Conservation (phyloP, 2,888 invertebrate genomes). For the Bombylius discolor region DNA sequence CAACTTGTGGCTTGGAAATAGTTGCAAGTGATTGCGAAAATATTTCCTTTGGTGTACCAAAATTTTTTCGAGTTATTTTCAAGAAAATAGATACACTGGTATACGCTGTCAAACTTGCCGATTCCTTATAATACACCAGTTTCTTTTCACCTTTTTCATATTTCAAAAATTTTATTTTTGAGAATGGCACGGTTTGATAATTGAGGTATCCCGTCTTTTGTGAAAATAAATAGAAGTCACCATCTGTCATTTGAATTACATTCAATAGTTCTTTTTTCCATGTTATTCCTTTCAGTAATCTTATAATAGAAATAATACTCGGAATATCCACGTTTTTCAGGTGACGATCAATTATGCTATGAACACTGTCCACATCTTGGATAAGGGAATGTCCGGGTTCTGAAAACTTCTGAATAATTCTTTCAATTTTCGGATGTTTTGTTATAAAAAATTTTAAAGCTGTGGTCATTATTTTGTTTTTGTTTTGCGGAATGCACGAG, state of each 20-base stretch:
- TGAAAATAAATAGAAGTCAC: background rate
- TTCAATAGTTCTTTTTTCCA: background rate
- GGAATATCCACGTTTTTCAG: background rate
- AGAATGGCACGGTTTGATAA: background rate
- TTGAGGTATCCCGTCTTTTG: background rate
- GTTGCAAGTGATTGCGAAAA: too few relatives aligned
- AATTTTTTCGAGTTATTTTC: too few relatives aligned
- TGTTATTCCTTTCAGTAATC: background rate
- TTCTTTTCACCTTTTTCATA: slow-evolving; percentile 28
- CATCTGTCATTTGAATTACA: background rate
- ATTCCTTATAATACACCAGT: too few relatives aligned
- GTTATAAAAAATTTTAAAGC: background rate
- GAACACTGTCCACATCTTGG: background rate
- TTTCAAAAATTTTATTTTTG: slow-evolving; percentile 1
- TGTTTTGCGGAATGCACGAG: background rate
- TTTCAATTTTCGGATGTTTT: background rate
- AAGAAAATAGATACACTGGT: too few relatives aligned
- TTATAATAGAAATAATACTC: background rate
- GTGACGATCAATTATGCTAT: background rate
- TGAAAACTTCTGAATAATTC: background rate
- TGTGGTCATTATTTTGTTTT: background rate
- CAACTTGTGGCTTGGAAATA: too few relatives aligned
- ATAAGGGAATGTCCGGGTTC: background rate
- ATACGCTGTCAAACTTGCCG: too few relatives aligned
- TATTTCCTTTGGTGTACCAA: too few relatives aligned